Conservation (phyloP, 2,113 vertebrate genomes). For the Cephalophus harveyi region DNA sequence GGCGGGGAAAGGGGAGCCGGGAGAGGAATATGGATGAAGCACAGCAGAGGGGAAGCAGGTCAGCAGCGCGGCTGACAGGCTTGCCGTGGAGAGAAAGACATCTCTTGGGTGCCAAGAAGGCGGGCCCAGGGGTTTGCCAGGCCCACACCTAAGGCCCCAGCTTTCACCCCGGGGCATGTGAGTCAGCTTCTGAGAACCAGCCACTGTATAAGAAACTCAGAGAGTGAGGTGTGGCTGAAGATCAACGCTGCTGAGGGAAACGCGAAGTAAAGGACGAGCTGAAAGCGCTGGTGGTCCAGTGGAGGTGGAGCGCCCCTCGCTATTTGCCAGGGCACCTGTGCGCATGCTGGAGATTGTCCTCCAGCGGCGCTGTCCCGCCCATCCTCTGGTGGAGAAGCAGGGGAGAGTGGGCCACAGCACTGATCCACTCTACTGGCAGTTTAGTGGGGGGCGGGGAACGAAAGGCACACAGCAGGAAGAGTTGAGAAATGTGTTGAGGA, state of each 20-base stretch:
- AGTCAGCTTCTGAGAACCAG: neutral
- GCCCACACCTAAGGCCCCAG: neutral
- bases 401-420: neutral
- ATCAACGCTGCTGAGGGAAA: neutral
- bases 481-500: neutral
- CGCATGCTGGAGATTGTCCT: no score
- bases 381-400: neutral
- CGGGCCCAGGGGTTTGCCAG: neutral
- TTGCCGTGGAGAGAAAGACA: neutral
- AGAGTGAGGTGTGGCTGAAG: neutral
- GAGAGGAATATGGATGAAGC: neutral
- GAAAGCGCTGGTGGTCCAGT: neutral
- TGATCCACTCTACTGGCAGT: accelerated
- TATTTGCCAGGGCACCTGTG: neutral
- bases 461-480: neutral
- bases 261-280: neutral
- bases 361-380: neutral
- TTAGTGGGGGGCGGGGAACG: no score
- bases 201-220: neutral
- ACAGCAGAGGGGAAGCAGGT: neutral
- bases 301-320: neutral
- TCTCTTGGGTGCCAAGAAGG: neutral
- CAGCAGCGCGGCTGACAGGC: neutral
- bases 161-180: neutral
- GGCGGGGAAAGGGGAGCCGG: neutral